Evolutionary conservation across 2,888 invertebrate genomes (phyloP).

Genomic region (Mesorhabditis spiculigera): DNA sequence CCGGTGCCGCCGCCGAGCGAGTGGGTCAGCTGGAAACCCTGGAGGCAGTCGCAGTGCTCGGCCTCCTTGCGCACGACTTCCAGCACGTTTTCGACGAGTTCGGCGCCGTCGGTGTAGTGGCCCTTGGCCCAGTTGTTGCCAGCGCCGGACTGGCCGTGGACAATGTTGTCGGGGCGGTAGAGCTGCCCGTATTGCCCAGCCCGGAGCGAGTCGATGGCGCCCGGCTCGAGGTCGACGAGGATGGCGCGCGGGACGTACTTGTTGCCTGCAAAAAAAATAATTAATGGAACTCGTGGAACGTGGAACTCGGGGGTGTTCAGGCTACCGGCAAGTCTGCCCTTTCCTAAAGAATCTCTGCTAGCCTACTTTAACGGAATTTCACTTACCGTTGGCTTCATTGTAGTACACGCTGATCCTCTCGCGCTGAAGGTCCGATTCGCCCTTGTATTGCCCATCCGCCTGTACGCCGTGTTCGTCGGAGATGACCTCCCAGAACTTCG

Average conservation of each 20-base stretch:
- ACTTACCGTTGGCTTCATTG: constrained; percentile 64
- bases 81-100: too few relatives aligned
- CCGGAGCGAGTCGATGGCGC: constrained; percentile 93
- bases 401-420: constrained; percentile 87
- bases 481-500: too few relatives aligned
- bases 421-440: constrained; percentile 78
- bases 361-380: neutral
- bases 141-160: constrained; percentile 70
- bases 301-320: neutral
- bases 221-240: constrained; percentile 89
- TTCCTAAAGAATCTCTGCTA: neutral
- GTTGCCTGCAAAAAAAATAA: constrained; percentile 66
- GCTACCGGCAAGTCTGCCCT: neutral
- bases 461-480: constrained; percentile 37
- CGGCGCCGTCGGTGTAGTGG: constrained; percentile 1
- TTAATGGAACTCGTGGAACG: neutral
- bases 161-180: constrained; percentile 88
- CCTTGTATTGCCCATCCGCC: constrained; percentile 52
- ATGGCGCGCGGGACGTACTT: constrained; percentile 92
- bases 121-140: constrained; percentile 26
- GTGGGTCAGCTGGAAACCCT: constrained; percentile 80
- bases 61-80: neutral
- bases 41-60: constrained; percentile 6
- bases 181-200: constrained; percentile 88
- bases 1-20: constrained; percentile 82